These are phyloP conservation scores for Struthidea cinerea DNA, from an alignment of 2,113 vertebrate species.

Conservation along the genomic window DNA sequence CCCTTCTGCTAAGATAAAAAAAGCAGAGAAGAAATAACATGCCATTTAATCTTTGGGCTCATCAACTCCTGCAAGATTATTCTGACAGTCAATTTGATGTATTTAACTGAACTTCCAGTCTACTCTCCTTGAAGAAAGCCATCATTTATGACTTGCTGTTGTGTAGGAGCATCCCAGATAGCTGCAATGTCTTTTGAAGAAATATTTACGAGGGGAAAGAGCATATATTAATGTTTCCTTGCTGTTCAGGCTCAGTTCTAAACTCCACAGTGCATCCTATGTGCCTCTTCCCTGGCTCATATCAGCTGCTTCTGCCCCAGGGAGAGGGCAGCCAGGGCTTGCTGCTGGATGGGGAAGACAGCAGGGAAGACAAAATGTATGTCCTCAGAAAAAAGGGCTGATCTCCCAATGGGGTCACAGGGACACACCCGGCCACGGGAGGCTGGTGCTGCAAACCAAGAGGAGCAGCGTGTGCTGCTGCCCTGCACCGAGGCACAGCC, in stretches of 20 bases:
- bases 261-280: background rate
- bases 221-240: background rate
- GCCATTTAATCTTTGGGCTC: slow-evolving; percentile 55
- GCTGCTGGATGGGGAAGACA: too few species aligned
- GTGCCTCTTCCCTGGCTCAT: background rate
- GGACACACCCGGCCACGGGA: accelerated
- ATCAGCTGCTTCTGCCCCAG: background rate
- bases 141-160: slow-evolving; percentile 27
- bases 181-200: slow-evolving; percentile 22
- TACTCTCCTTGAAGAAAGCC: slow-evolving; percentile 26
- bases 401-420: accelerated
- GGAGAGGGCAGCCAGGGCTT: background rate
- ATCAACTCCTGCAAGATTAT: slow-evolving; percentile 60
- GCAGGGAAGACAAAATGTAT: background rate
- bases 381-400: too few species aligned
- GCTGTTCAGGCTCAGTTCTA: background rate
- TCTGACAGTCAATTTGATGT: slow-evolving; percentile 68
- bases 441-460: background rate
- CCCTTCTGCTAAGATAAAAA: slow-evolving; percentile 47
- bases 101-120: slow-evolving; percentile 56
- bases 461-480: background rate
- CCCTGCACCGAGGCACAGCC: accelerated
- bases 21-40: slow-evolving; percentile 48
- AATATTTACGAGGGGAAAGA: background rate
- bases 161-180: background rate